Conservation (phyloP, 1,140 invertebrate species). For the Diuraphis noxia region DNA sequence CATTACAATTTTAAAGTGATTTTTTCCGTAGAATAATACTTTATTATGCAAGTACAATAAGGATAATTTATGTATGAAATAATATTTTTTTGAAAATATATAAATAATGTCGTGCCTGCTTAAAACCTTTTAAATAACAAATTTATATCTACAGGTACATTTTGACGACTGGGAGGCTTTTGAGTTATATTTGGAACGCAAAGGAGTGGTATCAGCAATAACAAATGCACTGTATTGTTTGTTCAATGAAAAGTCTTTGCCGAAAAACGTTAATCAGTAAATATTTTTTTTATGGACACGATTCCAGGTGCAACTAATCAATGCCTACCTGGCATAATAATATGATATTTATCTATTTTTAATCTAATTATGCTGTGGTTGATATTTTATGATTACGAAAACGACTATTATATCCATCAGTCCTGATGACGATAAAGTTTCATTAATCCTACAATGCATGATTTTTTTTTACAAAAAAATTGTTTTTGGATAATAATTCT, state of each 20-base stretch:
- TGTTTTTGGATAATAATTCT: too few relatives aligned
- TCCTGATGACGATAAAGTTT: background rate
- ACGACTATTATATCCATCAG: background rate
- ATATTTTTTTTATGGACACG: background rate
- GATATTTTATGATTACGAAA: background rate
- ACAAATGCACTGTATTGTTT: background rate
- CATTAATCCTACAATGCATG: too few relatives aligned
- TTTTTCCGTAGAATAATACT: background rate
- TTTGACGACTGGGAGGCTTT: background rate
- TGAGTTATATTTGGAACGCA: slow-evolving; percentile 27
- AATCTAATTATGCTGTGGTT: background rate
- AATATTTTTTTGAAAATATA: background rate
- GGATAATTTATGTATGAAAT: background rate
- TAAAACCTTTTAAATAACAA: background rate
- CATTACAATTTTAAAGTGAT: too few relatives aligned
- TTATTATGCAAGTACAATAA: background rate
- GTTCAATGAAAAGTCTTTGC: slow-evolving; percentile 3
- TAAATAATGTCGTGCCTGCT: background rate
- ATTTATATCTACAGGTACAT: background rate
- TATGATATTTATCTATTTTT: background rate
- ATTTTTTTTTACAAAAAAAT: too few relatives aligned
- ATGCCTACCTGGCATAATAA: background rate
- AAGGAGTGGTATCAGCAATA: background rate
- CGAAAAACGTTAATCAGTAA: slow-evolving; percentile 14
- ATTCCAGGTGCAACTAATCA: background rate